These are phyloP conservation scores for Ennomos fuscantarius DNA, from an alignment of 2,888 invertebrate genomes.

Conservation along the genomic window DNA sequence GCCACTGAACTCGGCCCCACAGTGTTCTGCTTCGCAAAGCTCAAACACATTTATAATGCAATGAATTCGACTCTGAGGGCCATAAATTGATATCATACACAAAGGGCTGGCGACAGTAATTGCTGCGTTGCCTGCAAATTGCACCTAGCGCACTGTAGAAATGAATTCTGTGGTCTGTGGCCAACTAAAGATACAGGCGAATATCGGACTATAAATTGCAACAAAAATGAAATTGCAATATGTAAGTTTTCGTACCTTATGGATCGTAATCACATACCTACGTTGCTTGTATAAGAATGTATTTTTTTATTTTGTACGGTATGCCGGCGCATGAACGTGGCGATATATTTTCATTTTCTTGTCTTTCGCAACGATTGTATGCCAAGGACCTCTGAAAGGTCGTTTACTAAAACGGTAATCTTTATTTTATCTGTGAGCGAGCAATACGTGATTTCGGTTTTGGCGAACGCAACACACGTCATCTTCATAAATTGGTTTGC, in stretches of 20 bases:
- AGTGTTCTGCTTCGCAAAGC: constrained; percentile 45
- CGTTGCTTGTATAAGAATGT: constrained; percentile 9
- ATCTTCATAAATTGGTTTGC: constrained; percentile 38
- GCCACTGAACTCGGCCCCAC: constrained; percentile 43
- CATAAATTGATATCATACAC: constrained; percentile 65
- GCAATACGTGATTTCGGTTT: constrained; percentile 63
- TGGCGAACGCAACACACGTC: constrained; percentile 46
- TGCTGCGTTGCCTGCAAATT: constrained; percentile 60
- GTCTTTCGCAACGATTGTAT: constrained; percentile 71
- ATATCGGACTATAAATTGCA: constrained; percentile 6
- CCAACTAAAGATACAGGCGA: constrained; percentile 53
- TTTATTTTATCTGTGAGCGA: constrained; percentile 76
- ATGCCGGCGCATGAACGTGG: constrained; percentile 41
- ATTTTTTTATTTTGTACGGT: constrained; percentile 41
- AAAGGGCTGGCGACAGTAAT: constrained; percentile 68
- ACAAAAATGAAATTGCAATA: constrained; percentile 7
- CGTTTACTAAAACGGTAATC: constrained; percentile 79
- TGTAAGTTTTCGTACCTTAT: constrained; percentile 14
- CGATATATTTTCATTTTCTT: constrained; percentile 66
- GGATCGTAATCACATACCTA: constrained; percentile 10
- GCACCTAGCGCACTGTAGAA: constrained; percentile 55
- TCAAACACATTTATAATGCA: constrained; percentile 42
- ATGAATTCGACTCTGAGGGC: constrained; percentile 45
- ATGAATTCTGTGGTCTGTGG: constrained; percentile 61
- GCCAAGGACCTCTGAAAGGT: constrained; percentile 80